Percentiles rank a stretch among this genome's conserved stretches.
Evolutionary conservation across 2,888 invertebrate genomes (phyloP).

Genomic region (Diloba caeruleocephala): DNA sequence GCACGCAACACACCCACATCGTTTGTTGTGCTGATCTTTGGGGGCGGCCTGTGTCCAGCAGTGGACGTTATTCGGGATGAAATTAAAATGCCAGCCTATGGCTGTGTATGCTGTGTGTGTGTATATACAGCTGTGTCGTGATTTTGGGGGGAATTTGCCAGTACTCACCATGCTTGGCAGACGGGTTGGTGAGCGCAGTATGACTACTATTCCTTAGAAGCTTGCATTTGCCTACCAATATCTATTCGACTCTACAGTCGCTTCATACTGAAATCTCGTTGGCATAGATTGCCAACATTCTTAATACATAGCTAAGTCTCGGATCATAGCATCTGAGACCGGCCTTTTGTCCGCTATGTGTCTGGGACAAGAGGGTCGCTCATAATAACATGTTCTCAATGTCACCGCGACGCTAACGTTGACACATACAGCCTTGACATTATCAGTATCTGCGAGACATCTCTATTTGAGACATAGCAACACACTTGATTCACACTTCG

Average conservation of each 20-base stretch:
- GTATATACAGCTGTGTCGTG: too few species aligned
- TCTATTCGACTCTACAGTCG: background rate
- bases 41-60: too few species aligned
- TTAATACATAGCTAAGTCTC: constrained; percentile 4
- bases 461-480: constrained; percentile 33
- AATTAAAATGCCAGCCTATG: too few species aligned
- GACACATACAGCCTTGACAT: constrained; percentile 67
- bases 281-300: constrained; percentile 9
- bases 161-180: too few species aligned
- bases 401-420: constrained; percentile 58
- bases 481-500: constrained; percentile 32
- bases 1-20: too few species aligned
- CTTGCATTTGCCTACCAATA: too few species aligned
- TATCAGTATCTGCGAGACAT: constrained; percentile 52
- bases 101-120: too few species aligned
- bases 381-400: constrained; percentile 61
- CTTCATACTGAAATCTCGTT: background rate
- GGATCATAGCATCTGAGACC: constrained; percentile 3
- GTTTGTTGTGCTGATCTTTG: too few species aligned
- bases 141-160: too few species aligned
- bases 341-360: constrained; percentile 16
- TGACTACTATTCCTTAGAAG: too few species aligned
- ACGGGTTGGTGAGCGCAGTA: too few species aligned
- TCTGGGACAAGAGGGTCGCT: constrained; percentile 28
- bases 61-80: too few species aligned